These are phyloP conservation scores for Litoditis marina DNA, from an alignment of 2,888 invertebrate genomes.

Conservation along the genomic window DNA sequence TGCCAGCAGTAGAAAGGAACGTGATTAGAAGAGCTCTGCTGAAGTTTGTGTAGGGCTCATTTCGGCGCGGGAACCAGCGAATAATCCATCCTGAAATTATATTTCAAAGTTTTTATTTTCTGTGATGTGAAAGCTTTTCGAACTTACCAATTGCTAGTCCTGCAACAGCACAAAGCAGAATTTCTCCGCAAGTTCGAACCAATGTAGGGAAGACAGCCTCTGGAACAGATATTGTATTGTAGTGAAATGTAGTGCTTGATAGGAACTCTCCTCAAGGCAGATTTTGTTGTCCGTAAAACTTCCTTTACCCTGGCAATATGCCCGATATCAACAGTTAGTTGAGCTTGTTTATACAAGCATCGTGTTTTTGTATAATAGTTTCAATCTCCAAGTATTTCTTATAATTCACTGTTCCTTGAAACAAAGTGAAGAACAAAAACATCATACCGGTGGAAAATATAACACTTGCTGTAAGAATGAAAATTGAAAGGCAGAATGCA, in stretches of 20 bases:
- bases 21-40: slow-evolving; percentile 24
- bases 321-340: too few relatives aligned
- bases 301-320: too few relatives aligned
- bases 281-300: too few relatives aligned
- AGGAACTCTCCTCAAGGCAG: too few relatives aligned
- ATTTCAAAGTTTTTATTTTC: background rate
- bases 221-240: slow-evolving; percentile 9
- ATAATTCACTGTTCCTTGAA: too few relatives aligned
- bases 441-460: slow-evolving; percentile 28
- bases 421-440: too few relatives aligned
- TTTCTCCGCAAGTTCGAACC: slow-evolving; percentile 21
- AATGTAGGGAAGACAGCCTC: slow-evolving; percentile 18
- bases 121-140: too few relatives aligned
- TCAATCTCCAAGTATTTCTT: too few relatives aligned
- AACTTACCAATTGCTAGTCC: slow-evolving; percentile 21
- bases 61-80: slow-evolving; percentile 15
- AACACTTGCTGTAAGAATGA: slow-evolving; percentile 22
- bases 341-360: too few relatives aligned
- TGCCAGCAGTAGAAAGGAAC: slow-evolving; percentile 24
- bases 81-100: slow-evolving; percentile 22
- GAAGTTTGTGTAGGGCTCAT: slow-evolving; percentile 29
- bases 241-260: background rate
- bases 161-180: slow-evolving; percentile 24
- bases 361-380: too few relatives aligned
- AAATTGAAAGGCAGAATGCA: slow-evolving; percentile 23